Evolutionary conservation across 2,113 vertebrate species (phyloP).

Genomic region (Mixornis gularis): DNA sequence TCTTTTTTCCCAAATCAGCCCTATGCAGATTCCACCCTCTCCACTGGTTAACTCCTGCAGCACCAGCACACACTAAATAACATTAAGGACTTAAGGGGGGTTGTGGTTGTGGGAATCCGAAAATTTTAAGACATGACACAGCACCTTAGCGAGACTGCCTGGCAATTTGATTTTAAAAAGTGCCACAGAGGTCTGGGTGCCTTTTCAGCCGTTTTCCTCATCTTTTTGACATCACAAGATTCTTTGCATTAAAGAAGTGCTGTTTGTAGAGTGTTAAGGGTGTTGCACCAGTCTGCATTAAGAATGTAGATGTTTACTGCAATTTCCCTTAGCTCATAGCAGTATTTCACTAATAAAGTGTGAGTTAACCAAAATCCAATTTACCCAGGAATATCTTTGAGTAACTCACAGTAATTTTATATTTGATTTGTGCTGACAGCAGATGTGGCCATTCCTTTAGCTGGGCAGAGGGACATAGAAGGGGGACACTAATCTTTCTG

Average conservation of each 20-base stretch:
- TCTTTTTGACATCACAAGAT: neutral
- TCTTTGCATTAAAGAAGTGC: neutral
- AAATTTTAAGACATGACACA: neutral
- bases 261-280: neutral
- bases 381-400: neutral
- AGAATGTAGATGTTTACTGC: neutral
- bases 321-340: neutral
- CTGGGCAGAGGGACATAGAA: neutral
- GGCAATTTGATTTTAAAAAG: neutral
- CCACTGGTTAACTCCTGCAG: neutral
- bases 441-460: neutral
- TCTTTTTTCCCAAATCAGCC: neutral
- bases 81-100: neutral
- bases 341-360: neutral
- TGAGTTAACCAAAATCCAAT: neutral
- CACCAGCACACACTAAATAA: neutral
- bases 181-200: neutral
- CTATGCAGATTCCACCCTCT: neutral
- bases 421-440: neutral
- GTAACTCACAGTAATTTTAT: neutral
- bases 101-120: neutral
- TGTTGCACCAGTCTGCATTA: neutral
- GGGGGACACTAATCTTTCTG: neutral
- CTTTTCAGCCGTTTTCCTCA: neutral
- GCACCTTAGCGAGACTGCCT: neutral